Evolutionary conservation across 2,797 vertebrate genomes (phyloP).

Genomic region (Sylvilagus floridanus): DNA sequence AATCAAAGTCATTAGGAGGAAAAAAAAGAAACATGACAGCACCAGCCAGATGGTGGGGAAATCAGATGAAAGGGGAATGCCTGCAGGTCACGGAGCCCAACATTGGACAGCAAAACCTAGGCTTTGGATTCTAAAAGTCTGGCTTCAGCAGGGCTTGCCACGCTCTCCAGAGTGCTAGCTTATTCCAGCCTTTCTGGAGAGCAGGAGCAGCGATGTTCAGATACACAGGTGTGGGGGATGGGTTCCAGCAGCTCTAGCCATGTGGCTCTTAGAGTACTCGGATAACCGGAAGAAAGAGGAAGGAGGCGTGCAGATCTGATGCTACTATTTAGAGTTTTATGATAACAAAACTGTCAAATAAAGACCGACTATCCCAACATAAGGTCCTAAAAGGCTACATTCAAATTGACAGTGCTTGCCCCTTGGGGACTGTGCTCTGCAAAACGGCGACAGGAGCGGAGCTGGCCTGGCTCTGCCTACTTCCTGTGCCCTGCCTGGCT

Average conservation of each 20-base stretch:
- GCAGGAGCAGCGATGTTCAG: neutral
- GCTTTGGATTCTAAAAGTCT: neutral
- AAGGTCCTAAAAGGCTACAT: neutral
- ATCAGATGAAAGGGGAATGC: conserved; percentile 7
- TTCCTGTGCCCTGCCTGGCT: neutral
- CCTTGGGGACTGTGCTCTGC: neutral
- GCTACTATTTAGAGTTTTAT: neutral
- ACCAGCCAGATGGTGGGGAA: conserved; percentile 61
- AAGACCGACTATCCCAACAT: neutral
- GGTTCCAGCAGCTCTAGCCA: neutral
- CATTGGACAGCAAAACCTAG: neutral
- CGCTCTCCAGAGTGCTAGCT: neutral
- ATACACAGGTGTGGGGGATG: neutral
- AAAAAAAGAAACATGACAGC: neutral
- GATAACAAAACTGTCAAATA: neutral
- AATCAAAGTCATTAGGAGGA: conserved; percentile 58
- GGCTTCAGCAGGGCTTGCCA: neutral
- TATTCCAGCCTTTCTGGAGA: neutral
- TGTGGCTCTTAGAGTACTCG: neutral
- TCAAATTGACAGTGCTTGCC: neutral
- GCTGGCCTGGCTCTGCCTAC: too few relatives aligned
- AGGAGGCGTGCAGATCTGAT: neutral
- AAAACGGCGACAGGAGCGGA: neutral
- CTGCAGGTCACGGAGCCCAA: neutral
- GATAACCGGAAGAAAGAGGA: neutral